Evolutionary conservation across 2,797 vertebrate species (phyloP).

Genomic region (Phyllotis vaccarum): DNA sequence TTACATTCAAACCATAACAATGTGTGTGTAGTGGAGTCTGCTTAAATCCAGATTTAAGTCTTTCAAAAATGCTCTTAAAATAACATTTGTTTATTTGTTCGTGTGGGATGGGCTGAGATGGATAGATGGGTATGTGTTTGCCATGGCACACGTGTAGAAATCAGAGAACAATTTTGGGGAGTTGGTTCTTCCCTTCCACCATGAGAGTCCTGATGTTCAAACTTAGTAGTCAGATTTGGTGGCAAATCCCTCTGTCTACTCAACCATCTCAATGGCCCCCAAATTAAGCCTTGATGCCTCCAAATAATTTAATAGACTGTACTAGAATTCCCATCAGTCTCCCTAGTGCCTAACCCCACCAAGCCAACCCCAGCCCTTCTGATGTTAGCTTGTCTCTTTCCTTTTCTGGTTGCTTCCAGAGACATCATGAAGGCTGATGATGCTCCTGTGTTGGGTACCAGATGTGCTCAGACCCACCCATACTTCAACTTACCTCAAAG

Average conservation of each 20-base stretch:
- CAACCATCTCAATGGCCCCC: not conserved
- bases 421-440: not conserved
- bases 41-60: not conserved
- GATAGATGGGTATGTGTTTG: not conserved
- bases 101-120: no score
- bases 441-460: not conserved
- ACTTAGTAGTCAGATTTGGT: not conserved
- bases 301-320: not conserved
- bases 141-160: not conserved
- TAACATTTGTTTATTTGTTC: not conserved
- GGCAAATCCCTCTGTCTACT: not conserved
- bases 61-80: not conserved
- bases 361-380: not conserved
- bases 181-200: not conserved
- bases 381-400: accelerated
- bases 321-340: not conserved
- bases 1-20: not conserved
- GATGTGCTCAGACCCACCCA: not conserved
- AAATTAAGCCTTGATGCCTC: not conserved
- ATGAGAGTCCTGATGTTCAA: not conserved
- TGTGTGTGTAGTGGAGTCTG: not conserved
- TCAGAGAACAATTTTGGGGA: not conserved
- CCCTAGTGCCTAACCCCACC: not conserved
- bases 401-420: not conserved
- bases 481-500: not conserved